Percentiles rank a stretch among this genome's conserved stretches.
These are phyloP conservation scores for Podocnemis expansa DNA, from an alignment of 2,113 vertebrate species.

Conservation along the genomic window DNA sequence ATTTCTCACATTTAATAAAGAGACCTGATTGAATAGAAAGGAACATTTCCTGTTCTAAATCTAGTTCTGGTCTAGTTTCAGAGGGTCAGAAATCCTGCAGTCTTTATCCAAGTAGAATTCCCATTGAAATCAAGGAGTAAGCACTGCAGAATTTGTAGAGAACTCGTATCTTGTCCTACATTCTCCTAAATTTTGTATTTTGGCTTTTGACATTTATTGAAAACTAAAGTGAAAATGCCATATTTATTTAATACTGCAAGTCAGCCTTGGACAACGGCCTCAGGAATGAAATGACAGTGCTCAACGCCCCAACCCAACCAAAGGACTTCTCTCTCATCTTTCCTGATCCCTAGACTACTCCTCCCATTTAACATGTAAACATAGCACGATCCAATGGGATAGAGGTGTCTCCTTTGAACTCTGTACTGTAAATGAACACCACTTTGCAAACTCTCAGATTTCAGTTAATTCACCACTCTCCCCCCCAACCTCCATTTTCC, in stretches of 20 bases:
- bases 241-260: slow-evolving; percentile 44
- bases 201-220: slow-evolving; percentile 32
- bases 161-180: not conserved
- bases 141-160: slow-evolving; percentile 8
- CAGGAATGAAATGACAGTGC: not conserved
- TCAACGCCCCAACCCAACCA: not conserved
- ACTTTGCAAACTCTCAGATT: slow-evolving; percentile 56
- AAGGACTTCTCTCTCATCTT: not conserved
- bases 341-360: not conserved
- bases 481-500: not conserved
- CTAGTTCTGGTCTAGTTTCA: not conserved
- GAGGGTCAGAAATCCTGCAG: slow-evolving; percentile 1
- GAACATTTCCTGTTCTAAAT: not conserved
- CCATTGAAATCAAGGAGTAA: not conserved
- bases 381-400: slow-evolving; percentile 16
- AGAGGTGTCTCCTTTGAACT: slow-evolving; percentile 21
- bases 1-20: not conserved
- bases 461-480: not conserved
- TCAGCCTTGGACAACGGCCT: slow-evolving; percentile 2
- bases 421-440: slow-evolving; percentile 33
- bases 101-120: slow-evolving; percentile 23
- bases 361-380: slow-evolving; percentile 65
- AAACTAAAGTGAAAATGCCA: slow-evolving; percentile 14
- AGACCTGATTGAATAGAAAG: not conserved
- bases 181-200: not conserved